Conservation (phyloP, 2,888 invertebrate genomes). For the Strigamia transsilvanica region DNA sequence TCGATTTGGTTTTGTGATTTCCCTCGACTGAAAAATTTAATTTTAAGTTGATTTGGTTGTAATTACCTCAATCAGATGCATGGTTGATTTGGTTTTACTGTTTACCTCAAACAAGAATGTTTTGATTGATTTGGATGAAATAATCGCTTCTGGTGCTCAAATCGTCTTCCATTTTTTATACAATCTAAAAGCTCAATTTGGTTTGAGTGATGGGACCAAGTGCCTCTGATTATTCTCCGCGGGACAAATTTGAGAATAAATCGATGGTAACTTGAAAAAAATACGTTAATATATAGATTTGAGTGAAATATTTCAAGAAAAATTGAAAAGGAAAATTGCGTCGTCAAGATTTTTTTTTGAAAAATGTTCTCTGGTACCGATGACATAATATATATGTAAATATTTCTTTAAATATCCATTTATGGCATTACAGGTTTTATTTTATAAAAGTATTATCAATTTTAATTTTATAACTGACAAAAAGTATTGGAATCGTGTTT, state of each 20-base stretch:
- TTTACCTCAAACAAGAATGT: background rate
- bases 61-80: constrained; percentile 10
- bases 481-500: constrained; percentile 15
- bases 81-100: constrained; percentile 32
- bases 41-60: constrained; percentile 4
- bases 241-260: constrained; percentile 43
- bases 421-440: constrained; percentile 48
- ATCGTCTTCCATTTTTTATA: constrained; percentile 33
- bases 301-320: background rate
- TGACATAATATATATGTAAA: constrained; percentile 31
- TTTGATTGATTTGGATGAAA: constrained; percentile 19
- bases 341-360: background rate
- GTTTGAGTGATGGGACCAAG: constrained; percentile 36
- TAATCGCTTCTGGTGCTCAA: constrained; percentile 2
- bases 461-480: constrained; percentile 17
- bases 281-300: background rate
- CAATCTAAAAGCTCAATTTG: background rate
- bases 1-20: constrained; percentile 15
- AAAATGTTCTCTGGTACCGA: constrained; percentile 26
- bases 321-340: background rate
- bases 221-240: constrained; percentile 43
- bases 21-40: constrained; percentile 25
- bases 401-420: constrained; percentile 21
- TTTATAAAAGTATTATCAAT: constrained; percentile 27
- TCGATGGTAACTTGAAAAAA: constrained; percentile 31